phyloP scores from a whole-genome alignment of 1,140 invertebrate species.

The Drosophila rhopaloa region DNA sequence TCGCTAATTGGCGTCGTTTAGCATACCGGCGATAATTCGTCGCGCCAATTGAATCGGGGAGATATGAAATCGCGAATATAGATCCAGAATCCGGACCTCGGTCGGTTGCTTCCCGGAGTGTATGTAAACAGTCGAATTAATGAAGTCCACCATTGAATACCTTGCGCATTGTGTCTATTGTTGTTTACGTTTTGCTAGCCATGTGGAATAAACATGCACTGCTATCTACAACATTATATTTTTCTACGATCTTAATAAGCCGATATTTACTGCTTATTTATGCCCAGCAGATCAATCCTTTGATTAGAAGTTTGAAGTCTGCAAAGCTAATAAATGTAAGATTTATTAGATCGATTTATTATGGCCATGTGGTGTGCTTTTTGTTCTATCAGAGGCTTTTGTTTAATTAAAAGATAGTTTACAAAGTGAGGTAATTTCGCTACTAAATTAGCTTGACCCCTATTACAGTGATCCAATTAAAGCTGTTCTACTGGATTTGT shows the following conservation, averaged over 20 bases:
- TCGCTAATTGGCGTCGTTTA: conserved; percentile 65
- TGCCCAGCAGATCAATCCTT: background rate
- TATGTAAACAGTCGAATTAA: conserved; percentile 65
- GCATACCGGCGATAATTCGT: conserved; percentile 62
- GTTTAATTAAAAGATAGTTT: background rate
- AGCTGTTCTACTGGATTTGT: background rate
- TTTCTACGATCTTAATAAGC: conserved; percentile 6
- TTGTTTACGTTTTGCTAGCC: conserved; percentile 42
- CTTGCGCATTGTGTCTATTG: conserved; percentile 47
- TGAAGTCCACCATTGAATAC: conserved; percentile 54
- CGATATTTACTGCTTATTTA: background rate
- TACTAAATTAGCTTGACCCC: background rate
- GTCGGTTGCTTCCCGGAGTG: conserved; percentile 32
- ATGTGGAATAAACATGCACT: conserved; percentile 41
- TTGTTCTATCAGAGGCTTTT: background rate
- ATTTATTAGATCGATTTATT: conserved; percentile 3
- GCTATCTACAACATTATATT: conserved; percentile 15
- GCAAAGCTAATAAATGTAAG: conserved; percentile 2
- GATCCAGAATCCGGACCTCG: conserved; percentile 13
- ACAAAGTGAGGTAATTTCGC: background rate
- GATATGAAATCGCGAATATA: conserved; percentile 21
- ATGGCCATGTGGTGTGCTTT: conserved; percentile 1
- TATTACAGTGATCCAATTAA: background rate
- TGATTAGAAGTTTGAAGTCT: background rate
- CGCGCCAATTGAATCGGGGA: conserved; percentile 51